Evolutionary conservation across 2,888 invertebrate species (phyloP), one percentile per base, ranked within the genome.

Genomic region (Alentia gelatinosa): DNA sequence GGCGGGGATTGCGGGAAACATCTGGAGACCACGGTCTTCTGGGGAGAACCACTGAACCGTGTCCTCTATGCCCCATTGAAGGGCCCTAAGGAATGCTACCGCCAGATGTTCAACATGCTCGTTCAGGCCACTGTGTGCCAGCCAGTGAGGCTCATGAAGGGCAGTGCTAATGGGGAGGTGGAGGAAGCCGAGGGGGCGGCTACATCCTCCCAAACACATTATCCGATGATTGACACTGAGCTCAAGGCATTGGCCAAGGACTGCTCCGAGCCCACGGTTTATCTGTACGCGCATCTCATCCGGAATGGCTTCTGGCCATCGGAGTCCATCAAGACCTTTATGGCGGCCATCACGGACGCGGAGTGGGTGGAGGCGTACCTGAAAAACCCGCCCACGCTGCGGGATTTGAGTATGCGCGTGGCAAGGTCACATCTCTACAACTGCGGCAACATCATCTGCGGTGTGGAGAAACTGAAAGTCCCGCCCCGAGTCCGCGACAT

Each of bases 1-100:
- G 93, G 93, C 40, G 93, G 92, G 0, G 79, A 92, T 39, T 93
- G 93, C 75, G 92, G 93, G n/a, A 83, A 75, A 23, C 56, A 90
- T 5, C 79, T 92, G 37, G 91, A 92, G 37, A 42, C 89, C 12
- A 88, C 89, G 1, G 40, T 75, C 40, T 93, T 89, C 91, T 93
- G 93, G 93, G 92, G 93, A 9, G 63, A 93, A 63, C 86, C 93
- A 1, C 89, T 93, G n/a, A 91, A 93, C 42, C 86, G 92, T 15
- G 92, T 92, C 19, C 30, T 93, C 42, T 92, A 92, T 68, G 63
- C 91, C 19, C 92, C 92, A 4, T 90, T 92, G 75, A 93, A 92
- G 68, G 89, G 92, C 37, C 93, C 93, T 0, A 90, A 90, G 84
- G 92, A 92, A 40, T 93, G 92, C 90, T 93, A 92, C 91, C 92